These are phyloP conservation scores for Enteromius treurensis DNA, from an alignment of 2,797 vertebrate species.

Conservation along the genomic window DNA sequence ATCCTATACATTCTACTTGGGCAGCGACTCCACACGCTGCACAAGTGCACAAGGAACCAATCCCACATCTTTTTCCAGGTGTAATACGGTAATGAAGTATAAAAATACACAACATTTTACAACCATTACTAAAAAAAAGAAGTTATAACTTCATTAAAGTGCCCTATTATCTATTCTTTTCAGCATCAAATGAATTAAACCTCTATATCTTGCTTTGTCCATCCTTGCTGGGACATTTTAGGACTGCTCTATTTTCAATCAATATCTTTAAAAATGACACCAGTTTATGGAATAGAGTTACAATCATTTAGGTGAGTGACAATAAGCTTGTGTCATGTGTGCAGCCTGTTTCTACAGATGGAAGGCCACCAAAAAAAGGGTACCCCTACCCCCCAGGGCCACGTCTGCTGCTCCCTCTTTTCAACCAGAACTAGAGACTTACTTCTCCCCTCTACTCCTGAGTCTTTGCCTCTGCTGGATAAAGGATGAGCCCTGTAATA, in stretches of 20 bases:
- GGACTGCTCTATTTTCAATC: not conserved
- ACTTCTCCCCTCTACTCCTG: constrained; percentile 18
- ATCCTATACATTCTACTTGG: not conserved
- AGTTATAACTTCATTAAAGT: no score
- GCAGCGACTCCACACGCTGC: not conserved
- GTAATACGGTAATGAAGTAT: not conserved
- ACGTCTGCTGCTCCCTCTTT: not conserved
- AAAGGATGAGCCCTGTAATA: constrained; percentile 47
- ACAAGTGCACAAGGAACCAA: not conserved
- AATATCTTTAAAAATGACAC: not conserved
- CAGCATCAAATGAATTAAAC: not conserved
- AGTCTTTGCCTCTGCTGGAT: not conserved
- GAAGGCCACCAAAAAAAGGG: constrained; percentile 76
- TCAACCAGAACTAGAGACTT: constrained; percentile 14
- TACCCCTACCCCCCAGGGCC: constrained; percentile 66
- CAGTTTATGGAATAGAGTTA: not conserved
- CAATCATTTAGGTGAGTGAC: constrained; percentile 63
- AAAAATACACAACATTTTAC: not conserved
- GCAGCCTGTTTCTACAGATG: constrained; percentile 71
- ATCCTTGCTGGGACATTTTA: not conserved
- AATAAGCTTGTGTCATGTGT: constrained; percentile 40
- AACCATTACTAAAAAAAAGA: no score
- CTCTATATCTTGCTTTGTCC: constrained; percentile 2
- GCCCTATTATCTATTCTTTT: not conserved
- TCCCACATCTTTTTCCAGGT: not conserved